A percentile compares a stretch with the other conserved stretches of the same genome.
Evolutionary conservation across 2,797 vertebrate species (phyloP).

Genomic region (Taeniopygia guttata): DNA sequence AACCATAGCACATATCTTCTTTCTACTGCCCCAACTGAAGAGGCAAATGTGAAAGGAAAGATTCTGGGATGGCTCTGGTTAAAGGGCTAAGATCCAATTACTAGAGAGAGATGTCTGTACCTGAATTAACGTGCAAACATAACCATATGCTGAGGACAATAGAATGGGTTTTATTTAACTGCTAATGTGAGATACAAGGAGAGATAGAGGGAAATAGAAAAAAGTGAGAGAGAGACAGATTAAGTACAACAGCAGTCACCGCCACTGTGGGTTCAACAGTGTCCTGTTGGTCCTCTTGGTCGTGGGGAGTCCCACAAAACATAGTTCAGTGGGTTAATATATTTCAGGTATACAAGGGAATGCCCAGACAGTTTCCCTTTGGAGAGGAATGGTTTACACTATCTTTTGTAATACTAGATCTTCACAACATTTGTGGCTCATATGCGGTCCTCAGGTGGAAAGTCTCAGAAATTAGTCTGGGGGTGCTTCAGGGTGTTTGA

Average conservation of each 20-base stretch:
- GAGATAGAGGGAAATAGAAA: not conserved
- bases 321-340: not conserved
- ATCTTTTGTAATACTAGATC: not conserved
- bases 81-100: not conserved
- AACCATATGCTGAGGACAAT: not conserved
- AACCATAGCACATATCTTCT: not conserved
- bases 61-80: not conserved
- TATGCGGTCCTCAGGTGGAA: too few species aligned
- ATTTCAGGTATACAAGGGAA: not conserved
- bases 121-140: accelerated
- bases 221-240: not conserved
- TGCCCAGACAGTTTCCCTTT: not conserved
- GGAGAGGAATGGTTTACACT: not conserved
- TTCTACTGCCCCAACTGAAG: not conserved
- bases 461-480: not conserved
- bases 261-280: not conserved
- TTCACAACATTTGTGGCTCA: not conserved
- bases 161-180: not conserved
- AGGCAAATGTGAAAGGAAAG: not conserved
- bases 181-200: not conserved
- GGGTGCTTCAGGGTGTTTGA: accelerated
- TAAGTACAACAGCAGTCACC: too few species aligned
- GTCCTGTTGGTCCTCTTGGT: accelerated
- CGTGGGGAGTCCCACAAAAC: not conserved
- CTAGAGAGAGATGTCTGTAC: not conserved